Percentiles rank a stretch among this genome's conserved stretches.
phyloP scores from a whole-genome alignment of 2,888 invertebrate species.

The Caenorhabditis drosophilae region DNA sequence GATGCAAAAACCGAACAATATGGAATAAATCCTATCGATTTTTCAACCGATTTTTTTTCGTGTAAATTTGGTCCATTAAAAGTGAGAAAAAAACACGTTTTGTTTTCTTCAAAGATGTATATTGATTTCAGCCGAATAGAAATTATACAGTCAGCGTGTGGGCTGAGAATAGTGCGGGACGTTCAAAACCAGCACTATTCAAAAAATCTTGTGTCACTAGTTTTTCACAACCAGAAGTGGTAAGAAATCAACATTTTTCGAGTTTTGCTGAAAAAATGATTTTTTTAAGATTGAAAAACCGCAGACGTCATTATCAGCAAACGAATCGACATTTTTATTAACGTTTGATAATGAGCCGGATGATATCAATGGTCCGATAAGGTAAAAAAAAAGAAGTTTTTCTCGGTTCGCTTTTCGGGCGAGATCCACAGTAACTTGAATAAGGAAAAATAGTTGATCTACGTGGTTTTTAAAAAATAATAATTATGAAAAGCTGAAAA shows the following conservation, averaged over 20 bases:
- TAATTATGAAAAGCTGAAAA: no score
- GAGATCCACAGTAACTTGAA: no score
- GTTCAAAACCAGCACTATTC: constrained; percentile 49
- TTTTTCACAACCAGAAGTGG: constrained; percentile 61
- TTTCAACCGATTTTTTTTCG: constrained; percentile 54
- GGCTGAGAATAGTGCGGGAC: constrained; percentile 66
- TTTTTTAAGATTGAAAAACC: constrained; percentile 59
- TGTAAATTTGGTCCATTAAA: constrained; percentile 67
- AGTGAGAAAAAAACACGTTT: constrained; percentile 26
- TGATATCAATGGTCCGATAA: constrained; percentile 67
- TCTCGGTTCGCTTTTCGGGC: constrained; percentile 9
- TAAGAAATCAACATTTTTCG: constrained; percentile 50
- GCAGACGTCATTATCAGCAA: constrained; percentile 36
- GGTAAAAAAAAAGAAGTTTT: constrained; percentile 35
- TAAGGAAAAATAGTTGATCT: no score
- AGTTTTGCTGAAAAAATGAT: constrained; percentile 55
- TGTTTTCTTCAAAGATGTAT: neutral
- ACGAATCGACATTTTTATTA: constrained; percentile 60
- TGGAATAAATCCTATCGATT: constrained; percentile 54
- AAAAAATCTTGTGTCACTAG: constrained; percentile 60
- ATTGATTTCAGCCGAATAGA: constrained; percentile 64
- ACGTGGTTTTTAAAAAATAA: no score
- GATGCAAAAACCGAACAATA: constrained; percentile 33
- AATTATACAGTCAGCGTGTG: constrained; percentile 67
- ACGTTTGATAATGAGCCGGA: constrained; percentile 54